These are phyloP conservation scores for Orthonyx spaldingii DNA, from an alignment of 2,113 vertebrate species.

Conservation along the genomic window DNA sequence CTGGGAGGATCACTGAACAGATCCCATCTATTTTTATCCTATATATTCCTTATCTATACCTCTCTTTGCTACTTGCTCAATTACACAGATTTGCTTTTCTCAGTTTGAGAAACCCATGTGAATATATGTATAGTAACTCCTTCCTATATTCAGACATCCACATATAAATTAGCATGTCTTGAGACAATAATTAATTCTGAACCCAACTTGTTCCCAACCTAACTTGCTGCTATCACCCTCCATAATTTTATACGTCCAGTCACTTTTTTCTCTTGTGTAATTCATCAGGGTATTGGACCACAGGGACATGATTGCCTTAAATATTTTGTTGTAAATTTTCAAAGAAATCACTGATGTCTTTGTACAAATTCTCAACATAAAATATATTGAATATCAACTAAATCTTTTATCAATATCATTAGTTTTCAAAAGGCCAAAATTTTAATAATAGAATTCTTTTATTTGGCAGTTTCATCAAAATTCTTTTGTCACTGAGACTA, in stretches of 20 bases:
- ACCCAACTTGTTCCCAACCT: not conserved
- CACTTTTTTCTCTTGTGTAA: not conserved
- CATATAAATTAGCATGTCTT: not conserved
- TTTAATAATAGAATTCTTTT: not conserved
- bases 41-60: not conserved
- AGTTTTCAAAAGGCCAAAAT: not conserved
- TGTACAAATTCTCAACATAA: not conserved
- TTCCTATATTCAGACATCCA: not conserved
- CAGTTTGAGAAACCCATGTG: not conserved
- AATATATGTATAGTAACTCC: not conserved
- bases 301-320: not conserved
- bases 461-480: not conserved
- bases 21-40: not conserved
- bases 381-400: not conserved
- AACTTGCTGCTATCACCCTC: rapidly evolving
- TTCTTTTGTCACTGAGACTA: not conserved
- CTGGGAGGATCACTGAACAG: no score
- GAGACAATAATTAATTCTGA: not conserved
- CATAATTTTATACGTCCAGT: not conserved
- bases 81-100: not conserved
- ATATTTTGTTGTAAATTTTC: not conserved
- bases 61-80: not conserved
- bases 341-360: not conserved
- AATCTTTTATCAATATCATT: not conserved
- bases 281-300: not conserved